phyloP scores from a whole-genome alignment of 2,797 vertebrate genomes.

The Propithecus perrieri region DNA sequence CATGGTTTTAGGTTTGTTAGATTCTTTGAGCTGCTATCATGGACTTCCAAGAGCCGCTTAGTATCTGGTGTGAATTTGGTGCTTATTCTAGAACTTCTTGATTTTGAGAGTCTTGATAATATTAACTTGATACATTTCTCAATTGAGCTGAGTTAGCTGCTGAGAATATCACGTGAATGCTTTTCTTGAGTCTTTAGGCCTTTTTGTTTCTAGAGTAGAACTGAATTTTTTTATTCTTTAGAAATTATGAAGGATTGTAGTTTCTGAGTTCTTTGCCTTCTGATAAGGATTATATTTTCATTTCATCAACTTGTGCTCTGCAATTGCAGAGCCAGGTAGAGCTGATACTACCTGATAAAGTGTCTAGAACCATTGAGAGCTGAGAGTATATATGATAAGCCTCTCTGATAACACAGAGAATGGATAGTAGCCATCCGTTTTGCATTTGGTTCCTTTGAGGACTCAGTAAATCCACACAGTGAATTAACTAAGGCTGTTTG shows the following conservation, averaged over 20 bases:
- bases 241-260: background rate
- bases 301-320: background rate
- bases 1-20: background rate
- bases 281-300: background rate
- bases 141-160: background rate
- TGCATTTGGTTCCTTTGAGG: background rate
- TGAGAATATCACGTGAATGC: background rate
- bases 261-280: background rate
- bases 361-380: background rate
- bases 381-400: background rate
- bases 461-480: background rate
- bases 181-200: background rate
- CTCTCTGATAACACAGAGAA: background rate
- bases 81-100: background rate
- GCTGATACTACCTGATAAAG: background rate
- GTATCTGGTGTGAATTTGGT: background rate
- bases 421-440: background rate
- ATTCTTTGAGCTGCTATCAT: background rate
- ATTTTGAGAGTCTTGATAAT: background rate
- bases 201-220: background rate
- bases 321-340: background rate
- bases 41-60: background rate
- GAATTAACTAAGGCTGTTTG: constrained; percentile 41
- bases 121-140: background rate
- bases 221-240: background rate